Percentiles rank a stretch among this genome's conserved stretches.
phyloP scores from a whole-genome alignment of 2,797 vertebrate genomes.

The Triplophysa yarkandensis region DNA sequence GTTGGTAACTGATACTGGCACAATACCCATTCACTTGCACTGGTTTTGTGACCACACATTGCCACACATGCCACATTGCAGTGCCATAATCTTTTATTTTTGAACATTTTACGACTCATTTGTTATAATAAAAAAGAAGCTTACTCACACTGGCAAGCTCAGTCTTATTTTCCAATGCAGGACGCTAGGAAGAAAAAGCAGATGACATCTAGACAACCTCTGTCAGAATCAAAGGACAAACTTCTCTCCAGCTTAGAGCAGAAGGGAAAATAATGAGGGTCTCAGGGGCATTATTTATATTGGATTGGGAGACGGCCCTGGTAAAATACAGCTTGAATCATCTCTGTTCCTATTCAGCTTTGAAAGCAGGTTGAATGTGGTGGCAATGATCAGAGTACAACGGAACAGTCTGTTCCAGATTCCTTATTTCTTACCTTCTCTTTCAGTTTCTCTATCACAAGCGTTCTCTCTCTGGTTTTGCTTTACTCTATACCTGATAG shows the following conservation, averaged over 20 bases:
- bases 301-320: slow-evolving; percentile 40
- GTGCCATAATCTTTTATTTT: too few species aligned
- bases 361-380: slow-evolving; percentile 42
- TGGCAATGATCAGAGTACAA: slow-evolving; percentile 36
- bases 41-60: too few species aligned
- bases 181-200: background rate
- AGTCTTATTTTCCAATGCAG: slow-evolving; percentile 12
- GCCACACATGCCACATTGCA: too few species aligned
- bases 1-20: too few species aligned
- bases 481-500: slow-evolving; percentile 23
- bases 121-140: too few species aligned
- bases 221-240: slow-evolving; percentile 37
- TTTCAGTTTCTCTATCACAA: background rate
- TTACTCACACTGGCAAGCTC: slow-evolving; percentile 17
- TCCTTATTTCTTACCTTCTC: slow-evolving; percentile 22
- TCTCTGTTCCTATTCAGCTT: slow-evolving; percentile 40
- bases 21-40: too few species aligned
- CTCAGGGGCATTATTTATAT: slow-evolving; percentile 47
- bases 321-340: slow-evolving; percentile 35
- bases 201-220: slow-evolving; percentile 41
- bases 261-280: slow-evolving; percentile 40
- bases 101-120: too few species aligned
- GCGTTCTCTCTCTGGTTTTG: slow-evolving; percentile 1
- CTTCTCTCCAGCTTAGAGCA: slow-evolving; percentile 18
- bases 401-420: slow-evolving; percentile 43